These are phyloP conservation scores for Pocillopora verrucosa DNA, from an alignment of 64 coral and sea anemone species.

Conservation along the genomic window DNA sequence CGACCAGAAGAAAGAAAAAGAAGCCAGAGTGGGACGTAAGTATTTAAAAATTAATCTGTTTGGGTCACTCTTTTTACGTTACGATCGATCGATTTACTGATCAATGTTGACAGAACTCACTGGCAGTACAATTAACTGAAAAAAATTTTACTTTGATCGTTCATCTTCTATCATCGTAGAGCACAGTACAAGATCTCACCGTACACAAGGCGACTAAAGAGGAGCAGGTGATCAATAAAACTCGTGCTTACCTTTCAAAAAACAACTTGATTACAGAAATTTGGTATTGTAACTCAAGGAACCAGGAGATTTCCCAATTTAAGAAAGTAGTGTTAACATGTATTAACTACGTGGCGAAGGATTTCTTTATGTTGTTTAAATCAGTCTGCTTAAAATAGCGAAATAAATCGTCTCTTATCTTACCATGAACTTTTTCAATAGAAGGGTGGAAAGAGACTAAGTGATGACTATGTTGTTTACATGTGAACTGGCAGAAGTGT, in stretches of 20 bases:
- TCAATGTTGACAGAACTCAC: too few species aligned
- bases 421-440: too few species aligned
- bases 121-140: neutral
- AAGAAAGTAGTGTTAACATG: too few species aligned
- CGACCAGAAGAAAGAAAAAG: conserved; percentile 48
- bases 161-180: conserved; percentile 1
- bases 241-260: neutral
- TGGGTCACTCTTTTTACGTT: neutral
- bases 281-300: neutral
- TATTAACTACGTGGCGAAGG: too few species aligned
- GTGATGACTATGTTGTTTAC: too few species aligned
- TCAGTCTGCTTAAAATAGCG: too few species aligned
- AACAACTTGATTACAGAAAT: neutral
- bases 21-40: conserved; percentile 77
- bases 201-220: conserved; percentile 60
- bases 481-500: too few species aligned
- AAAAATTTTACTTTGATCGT: neutral
- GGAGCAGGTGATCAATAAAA: conserved; percentile 41
- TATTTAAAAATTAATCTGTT: neutral
- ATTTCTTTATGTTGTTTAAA: too few species aligned
- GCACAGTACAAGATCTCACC: conserved; percentile 55
- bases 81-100: too few species aligned
- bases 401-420: too few species aligned
- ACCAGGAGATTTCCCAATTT: too few species aligned
- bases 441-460: too few species aligned